Evolutionary conservation across 2,797 vertebrate species (phyloP).

Genomic region (Loriculus beryllinus): DNA sequence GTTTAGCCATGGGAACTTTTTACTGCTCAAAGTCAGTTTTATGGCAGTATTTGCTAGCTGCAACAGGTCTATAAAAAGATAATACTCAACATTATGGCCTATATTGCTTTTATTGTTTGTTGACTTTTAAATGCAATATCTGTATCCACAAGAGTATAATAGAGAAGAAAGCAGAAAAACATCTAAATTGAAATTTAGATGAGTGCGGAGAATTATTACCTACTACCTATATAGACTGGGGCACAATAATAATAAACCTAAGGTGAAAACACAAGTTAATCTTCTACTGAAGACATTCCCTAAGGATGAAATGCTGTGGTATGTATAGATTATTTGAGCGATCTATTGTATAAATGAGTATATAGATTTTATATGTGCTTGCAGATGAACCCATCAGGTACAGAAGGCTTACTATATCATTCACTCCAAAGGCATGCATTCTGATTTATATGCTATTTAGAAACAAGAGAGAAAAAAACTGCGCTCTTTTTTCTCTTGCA

Average conservation of each 20-base stretch:
- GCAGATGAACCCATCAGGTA: background rate
- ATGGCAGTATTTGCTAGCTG: background rate
- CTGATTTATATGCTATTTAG: background rate
- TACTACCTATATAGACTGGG: background rate
- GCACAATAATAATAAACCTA: background rate
- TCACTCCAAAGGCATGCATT: background rate
- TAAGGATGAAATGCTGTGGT: background rate
- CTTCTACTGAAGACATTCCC: background rate
- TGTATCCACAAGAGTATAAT: background rate
- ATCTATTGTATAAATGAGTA: background rate
- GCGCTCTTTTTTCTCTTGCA: background rate
- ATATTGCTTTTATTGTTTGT: background rate
- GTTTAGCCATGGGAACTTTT: background rate
- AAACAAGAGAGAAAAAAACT: background rate
- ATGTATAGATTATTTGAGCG: background rate
- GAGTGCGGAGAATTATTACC: background rate
- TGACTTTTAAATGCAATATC: background rate
- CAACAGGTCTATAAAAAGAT: background rate
- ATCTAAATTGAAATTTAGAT: background rate
- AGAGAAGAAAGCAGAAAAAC: background rate
- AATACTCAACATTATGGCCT: background rate
- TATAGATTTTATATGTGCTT: background rate
- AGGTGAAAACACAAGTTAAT: background rate
- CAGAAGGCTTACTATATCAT: background rate
- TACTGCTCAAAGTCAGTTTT: background rate